phyloP scores from a whole-genome alignment of 1,140 invertebrate species.

The Sminthurinus signatus region DNA sequence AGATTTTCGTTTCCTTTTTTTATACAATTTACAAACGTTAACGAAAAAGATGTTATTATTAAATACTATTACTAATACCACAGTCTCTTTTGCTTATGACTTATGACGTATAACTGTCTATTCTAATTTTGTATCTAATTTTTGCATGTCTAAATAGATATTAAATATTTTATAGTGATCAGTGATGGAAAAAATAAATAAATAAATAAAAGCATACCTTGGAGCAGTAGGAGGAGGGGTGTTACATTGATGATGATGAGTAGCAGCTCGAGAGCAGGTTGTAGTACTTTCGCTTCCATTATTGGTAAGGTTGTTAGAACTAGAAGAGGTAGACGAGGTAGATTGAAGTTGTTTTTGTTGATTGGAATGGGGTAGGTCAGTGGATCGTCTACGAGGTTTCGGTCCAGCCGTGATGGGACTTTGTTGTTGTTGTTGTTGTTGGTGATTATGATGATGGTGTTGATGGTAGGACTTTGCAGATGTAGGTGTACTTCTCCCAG shows the following conservation, averaged over 20 bases:
- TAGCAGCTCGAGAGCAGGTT: slow-evolving; percentile 12
- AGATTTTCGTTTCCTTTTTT: no score
- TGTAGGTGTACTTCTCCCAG: slow-evolving; percentile 16
- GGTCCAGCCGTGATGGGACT: slow-evolving; percentile 17
- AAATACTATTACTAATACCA: no score
- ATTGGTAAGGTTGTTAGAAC: background rate
- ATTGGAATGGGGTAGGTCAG: slow-evolving; percentile 11
- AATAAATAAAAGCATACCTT: no score
- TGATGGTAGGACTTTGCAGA: background rate
- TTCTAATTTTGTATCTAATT: no score
- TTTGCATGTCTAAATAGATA: no score
- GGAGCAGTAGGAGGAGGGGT: no score
- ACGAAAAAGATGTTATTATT: no score
- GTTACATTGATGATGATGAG: slow-evolving; percentile 10
- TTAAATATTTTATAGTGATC: no score
- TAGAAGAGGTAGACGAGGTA: background rate
- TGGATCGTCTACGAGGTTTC: slow-evolving; percentile 20
- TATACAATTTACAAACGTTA: no score
- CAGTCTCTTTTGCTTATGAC: no score
- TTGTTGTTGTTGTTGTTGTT: slow-evolving; percentile 16
- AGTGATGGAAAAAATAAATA: no score
- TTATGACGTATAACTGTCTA: no score
- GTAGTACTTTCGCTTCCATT: slow-evolving; percentile 3
- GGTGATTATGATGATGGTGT: slow-evolving; percentile 7
- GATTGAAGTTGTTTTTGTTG: slow-evolving; percentile 5